Evolutionary conservation across 2,113 vertebrate genomes (phyloP).

Genomic region (Misgurnus anguillicaudatus): DNA sequence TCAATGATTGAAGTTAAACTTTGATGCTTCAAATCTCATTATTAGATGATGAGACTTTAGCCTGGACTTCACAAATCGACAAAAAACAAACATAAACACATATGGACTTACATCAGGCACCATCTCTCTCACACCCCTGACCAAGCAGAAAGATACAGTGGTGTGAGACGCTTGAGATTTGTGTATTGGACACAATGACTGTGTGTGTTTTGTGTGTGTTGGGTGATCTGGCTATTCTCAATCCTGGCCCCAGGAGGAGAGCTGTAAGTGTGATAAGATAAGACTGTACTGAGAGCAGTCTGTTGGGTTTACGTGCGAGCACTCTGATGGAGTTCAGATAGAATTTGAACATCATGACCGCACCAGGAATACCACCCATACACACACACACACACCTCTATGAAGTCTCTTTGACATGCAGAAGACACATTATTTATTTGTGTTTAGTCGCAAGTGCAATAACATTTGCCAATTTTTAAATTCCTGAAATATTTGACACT

Average conservation of each 20-base stretch:
- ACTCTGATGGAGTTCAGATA: conserved; percentile 42
- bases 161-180: conserved; percentile 4
- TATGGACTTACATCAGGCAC: background rate
- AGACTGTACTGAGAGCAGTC: conserved; percentile 57
- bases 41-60: too few relatives aligned
- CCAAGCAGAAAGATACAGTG: background rate
- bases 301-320: conserved; percentile 51
- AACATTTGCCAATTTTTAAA: background rate
- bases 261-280: conserved; percentile 72
- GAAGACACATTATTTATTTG: background rate
- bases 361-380: background rate
- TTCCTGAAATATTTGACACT: background rate
- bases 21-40: too few relatives aligned
- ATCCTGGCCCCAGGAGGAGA: conserved; percentile 47
- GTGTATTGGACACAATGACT: conserved; percentile 22
- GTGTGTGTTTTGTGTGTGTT: background rate
- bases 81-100: background rate
- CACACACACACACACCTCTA: background rate
- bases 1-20: too few relatives aligned
- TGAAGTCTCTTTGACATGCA: background rate
- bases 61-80: too few relatives aligned
- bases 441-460: conserved; percentile 20
- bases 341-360: background rate
- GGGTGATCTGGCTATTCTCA: conserved; percentile 65
- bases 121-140: background rate